A percentile compares a stretch with the other conserved stretches of the same genome.
Conservation (phyloP, 2,797 vertebrate genomes). For the Psittacula derbiana region DNA sequence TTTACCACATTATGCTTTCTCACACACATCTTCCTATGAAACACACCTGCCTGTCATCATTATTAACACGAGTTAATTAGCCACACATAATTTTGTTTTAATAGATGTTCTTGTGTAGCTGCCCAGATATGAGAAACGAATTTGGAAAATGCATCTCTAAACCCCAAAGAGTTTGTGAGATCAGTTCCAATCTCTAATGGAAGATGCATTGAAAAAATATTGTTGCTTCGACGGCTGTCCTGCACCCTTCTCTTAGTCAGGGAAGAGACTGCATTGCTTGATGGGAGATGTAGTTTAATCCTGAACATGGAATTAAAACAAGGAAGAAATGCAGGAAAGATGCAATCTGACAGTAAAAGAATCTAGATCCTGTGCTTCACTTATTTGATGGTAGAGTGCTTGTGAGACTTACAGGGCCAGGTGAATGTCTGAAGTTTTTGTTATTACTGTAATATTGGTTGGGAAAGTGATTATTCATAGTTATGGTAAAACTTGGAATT, state of each 20-base stretch:
- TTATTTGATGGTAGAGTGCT: rapidly evolving
- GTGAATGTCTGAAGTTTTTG: background rate
- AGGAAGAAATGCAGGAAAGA: background rate
- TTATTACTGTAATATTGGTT: background rate
- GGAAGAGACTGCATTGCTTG: background rate
- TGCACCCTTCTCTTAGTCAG: background rate
- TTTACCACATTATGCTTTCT: background rate
- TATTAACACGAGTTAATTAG: background rate
- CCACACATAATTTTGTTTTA: background rate
- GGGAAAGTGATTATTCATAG: background rate
- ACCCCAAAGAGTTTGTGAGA: background rate
- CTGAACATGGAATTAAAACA: background rate
- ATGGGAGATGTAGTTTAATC: background rate
- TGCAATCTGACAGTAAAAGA: background rate
- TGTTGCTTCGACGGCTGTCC: background rate
- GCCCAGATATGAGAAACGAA: background rate
- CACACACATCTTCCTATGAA: background rate
- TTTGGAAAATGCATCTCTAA: background rate
- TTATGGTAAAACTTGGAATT: background rate
- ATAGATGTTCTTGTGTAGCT: background rate
- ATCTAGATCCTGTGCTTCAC: background rate
- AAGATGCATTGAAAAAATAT: background rate
- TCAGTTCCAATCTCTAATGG: background rate
- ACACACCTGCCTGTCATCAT: background rate
- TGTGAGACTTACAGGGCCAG: background rate